Evolutionary conservation across 2,797 vertebrate species (phyloP).

Genomic region (Trematomus bernacchii): DNA sequence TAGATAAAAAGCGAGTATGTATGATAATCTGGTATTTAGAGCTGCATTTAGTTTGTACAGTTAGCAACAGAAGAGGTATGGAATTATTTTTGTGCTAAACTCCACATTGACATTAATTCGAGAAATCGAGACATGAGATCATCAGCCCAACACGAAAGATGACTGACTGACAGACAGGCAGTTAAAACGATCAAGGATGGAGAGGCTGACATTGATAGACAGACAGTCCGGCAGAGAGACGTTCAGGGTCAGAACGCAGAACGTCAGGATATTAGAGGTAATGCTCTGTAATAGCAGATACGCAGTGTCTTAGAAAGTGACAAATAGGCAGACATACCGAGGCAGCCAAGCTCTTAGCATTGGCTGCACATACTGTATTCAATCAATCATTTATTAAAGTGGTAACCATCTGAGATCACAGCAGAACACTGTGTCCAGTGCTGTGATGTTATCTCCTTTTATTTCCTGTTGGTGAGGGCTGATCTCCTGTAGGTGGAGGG

Average conservation of each 20-base stretch:
- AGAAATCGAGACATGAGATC: not conserved
- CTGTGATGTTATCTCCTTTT: not conserved
- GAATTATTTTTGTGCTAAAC: not conserved
- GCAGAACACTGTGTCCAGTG: conserved; percentile 5
- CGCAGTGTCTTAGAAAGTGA: not conserved
- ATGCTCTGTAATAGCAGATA: not conserved
- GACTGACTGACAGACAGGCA: not conserved
- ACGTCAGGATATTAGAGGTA: not conserved
- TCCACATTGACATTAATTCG: not conserved
- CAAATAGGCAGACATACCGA: not conserved
- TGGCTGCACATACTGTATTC: conserved; percentile 10
- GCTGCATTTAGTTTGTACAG: not conserved
- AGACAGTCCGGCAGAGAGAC: not conserved
- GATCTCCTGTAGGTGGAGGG: conserved; percentile 7
- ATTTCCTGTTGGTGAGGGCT: conserved; percentile 10
- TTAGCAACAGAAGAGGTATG: not conserved
- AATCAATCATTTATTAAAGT: conserved; percentile 3
- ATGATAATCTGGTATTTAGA: not conserved
- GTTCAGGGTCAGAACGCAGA: conserved; percentile 11
- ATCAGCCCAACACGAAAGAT: not conserved
- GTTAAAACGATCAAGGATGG: not conserved
- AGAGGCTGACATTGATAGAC: conserved; percentile 3
- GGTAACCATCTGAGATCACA: conserved; percentile 6
- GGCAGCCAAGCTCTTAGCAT: not conserved
- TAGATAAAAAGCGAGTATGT: not conserved